These are phyloP conservation scores for Umimayanthus chanpuru DNA, from an alignment of 92 coral and sea anemone genomes.

Conservation along the genomic window DNA sequence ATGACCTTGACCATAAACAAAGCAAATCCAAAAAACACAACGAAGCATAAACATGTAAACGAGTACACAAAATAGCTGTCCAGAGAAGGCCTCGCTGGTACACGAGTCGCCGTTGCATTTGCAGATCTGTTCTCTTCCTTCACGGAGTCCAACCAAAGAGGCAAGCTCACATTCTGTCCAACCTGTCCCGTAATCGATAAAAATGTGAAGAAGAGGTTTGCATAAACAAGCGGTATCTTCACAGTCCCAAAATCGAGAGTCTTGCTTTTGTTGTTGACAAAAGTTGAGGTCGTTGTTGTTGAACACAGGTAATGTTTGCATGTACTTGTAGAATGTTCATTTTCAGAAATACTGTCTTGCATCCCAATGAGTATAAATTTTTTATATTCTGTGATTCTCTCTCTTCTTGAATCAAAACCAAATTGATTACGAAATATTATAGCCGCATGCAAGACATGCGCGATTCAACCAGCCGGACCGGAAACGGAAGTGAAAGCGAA, in stretches of 20 bases:
- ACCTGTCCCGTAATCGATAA: constrained; percentile 39
- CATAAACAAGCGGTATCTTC: constrained; percentile 1
- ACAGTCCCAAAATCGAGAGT: constrained; percentile 17
- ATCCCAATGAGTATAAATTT: neutral
- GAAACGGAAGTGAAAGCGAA: too few relatives aligned
- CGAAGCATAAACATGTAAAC: neutral
- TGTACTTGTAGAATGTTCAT: neutral
- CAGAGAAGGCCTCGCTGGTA: neutral
- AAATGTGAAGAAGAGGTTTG: constrained; percentile 55
- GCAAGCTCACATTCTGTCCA: constrained; percentile 59
- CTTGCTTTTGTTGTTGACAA: neutral
- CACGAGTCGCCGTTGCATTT: neutral
- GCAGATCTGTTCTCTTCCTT: neutral
- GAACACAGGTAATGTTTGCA: neutral
- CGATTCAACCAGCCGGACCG: too few relatives aligned
- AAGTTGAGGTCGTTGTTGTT: neutral
- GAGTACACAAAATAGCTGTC: constrained; percentile 21
- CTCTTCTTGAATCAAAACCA: too few relatives aligned
- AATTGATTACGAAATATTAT: too few relatives aligned
- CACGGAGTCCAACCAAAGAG: constrained; percentile 60
- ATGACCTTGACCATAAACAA: constrained; percentile 2
- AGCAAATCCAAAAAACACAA: constrained; percentile 23
- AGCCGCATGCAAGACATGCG: too few relatives aligned
- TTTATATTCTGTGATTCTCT: neutral
- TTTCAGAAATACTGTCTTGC: neutral